A percentile compares a stretch with the other conserved stretches of the same genome.
phyloP scores from a whole-genome alignment of 2,113 vertebrate species.

The Trogon melanurus region DNA sequence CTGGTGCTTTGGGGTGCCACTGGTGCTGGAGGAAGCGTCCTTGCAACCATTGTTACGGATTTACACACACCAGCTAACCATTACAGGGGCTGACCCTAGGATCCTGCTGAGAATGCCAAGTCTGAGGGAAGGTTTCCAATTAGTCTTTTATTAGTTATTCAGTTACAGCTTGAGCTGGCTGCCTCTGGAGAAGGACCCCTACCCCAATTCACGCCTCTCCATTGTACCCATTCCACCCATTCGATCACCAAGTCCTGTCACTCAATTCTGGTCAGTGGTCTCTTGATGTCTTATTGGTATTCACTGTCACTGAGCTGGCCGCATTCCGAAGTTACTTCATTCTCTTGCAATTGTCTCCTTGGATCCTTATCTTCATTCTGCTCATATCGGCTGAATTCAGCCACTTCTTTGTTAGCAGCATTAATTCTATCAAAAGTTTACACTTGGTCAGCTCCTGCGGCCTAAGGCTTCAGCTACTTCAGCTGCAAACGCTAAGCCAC shows the following conservation, averaged over 20 bases:
- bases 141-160: background rate
- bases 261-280: background rate
- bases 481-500: background rate
- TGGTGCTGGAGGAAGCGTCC: background rate
- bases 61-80: rapidly evolving
- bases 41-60: background rate
- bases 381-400: background rate
- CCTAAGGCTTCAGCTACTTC: background rate
- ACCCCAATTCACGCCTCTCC: rapidly evolving
- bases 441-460: background rate
- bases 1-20: background rate
- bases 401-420: background rate
- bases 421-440: background rate
- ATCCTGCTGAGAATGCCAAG: background rate
- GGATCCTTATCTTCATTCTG: background rate
- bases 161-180: background rate
- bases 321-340: background rate
- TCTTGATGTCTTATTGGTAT: background rate
- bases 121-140: background rate
- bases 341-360: background rate
- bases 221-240: rapidly evolving
- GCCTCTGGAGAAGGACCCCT: background rate
- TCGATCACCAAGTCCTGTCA: background rate
- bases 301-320: background rate
- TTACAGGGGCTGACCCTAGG: background rate